Conservation (phyloP, 2,113 vertebrate species). For the Galeopterus variegatus region DNA sequence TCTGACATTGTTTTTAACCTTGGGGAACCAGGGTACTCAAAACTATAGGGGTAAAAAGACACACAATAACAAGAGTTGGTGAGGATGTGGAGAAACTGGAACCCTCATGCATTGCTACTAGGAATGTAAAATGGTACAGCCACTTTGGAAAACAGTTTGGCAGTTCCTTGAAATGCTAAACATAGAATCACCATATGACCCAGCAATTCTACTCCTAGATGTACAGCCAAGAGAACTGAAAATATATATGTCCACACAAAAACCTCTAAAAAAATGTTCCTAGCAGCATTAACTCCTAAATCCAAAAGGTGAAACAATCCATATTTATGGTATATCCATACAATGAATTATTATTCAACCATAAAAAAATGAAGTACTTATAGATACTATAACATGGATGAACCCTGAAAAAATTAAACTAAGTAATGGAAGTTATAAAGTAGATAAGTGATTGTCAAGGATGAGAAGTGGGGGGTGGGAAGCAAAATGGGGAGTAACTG, state of each 20-base stretch:
- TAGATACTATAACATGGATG: background rate
- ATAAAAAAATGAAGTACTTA: background rate
- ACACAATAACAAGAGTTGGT: background rate
- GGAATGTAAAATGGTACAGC: background rate
- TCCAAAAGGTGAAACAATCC: background rate
- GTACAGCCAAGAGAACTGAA: background rate
- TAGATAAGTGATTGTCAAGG: background rate
- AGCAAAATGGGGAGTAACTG: background rate
- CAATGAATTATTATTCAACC: background rate
- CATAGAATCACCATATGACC: background rate
- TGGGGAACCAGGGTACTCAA: background rate
- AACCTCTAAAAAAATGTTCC: background rate
- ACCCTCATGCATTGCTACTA: rapidly evolving
- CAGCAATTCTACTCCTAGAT: background rate
- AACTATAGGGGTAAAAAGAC: background rate
- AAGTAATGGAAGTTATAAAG: background rate
- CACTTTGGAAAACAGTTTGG: background rate
- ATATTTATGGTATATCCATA: background rate
- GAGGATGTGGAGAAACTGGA: background rate
- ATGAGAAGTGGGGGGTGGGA: background rate
- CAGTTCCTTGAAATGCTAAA: background rate
- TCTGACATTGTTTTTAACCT: background rate
- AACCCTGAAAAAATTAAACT: background rate
- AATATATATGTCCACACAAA: background rate
- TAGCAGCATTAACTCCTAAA: background rate